Evolutionary conservation across 2,888 invertebrate species (phyloP).

Genomic region (Blera fallax): DNA sequence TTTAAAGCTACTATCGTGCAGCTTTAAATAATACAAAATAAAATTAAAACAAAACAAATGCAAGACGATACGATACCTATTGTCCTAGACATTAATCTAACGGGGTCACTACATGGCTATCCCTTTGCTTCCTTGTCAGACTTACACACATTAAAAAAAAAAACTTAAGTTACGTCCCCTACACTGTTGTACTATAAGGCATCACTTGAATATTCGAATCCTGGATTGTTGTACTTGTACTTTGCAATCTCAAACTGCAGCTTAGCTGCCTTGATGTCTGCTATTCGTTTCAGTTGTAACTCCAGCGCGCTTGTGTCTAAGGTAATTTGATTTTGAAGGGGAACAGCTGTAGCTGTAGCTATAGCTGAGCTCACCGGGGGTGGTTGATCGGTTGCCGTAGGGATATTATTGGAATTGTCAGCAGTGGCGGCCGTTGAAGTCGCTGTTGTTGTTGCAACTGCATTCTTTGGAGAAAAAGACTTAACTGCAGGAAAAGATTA

Average conservation of each 20-base stretch:
- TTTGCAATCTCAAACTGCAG: conserved; percentile 80
- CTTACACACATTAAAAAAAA: conserved; percentile 21
- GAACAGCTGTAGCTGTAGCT: neutral
- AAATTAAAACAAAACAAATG: conserved; percentile 20
- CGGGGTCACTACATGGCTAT: neutral
- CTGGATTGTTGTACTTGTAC: conserved; percentile 81
- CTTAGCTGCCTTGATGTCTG: conserved; percentile 80
- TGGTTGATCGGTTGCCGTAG: conserved; percentile 45
- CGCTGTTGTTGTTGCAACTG: neutral
- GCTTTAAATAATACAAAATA: neutral
- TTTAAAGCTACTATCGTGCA: too few species aligned
- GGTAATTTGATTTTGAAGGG: conserved; percentile 60
- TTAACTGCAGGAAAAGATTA: conserved; percentile 13
- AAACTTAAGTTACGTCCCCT: conserved; percentile 2
- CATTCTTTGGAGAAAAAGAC: conserved; percentile 14
- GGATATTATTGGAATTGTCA: neutral
- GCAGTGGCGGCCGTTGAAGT: conserved; percentile 15
- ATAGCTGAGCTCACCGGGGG: conserved; percentile 5
- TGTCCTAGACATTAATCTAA: conserved; percentile 52
- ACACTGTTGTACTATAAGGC: conserved; percentile 75
- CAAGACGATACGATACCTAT: conserved; percentile 37
- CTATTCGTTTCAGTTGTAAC: conserved; percentile 79
- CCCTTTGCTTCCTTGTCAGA: neutral
- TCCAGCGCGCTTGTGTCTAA: conserved; percentile 78
- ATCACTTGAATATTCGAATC: conserved; percentile 78